Evolutionary conservation across 2,888 invertebrate genomes (phyloP), one percentile per base, ranked within the genome.

Genomic region (Heliconius cydno): DNA sequence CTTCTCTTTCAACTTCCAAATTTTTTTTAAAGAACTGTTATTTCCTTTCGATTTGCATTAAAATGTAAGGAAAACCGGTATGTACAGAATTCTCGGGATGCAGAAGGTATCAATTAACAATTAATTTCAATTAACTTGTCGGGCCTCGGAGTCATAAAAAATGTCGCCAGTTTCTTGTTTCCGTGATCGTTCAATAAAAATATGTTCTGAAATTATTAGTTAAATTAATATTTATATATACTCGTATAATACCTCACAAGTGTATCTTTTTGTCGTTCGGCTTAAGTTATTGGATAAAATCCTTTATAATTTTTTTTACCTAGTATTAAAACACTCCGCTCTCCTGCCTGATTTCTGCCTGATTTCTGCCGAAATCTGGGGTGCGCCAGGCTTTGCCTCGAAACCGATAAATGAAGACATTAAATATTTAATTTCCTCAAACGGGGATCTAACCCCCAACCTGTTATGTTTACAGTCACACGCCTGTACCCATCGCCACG

Each of bases 61-160:
- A 60, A 73, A 38, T 46, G 34, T 57, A 73, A 13, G 30, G 13
- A 34, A 72, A 60, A 73, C 57, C 38, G 73, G 73, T 34, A 73
- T n/a, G 15, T 60, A 60, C 34, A 34, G 34, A 73, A 38, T 34
- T 15, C 46, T 60, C 52, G 28, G 34, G 72, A 63, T 71, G 19
- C 63, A 77, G 63, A 34, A 73, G 73, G 57, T 34, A 73, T 73
- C 72, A 57, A 60, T 73, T 57, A 34, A 73, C 34, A 34, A 73
- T 60, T 57, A 73, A 73, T 73, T 60, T 34, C 57, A n/a, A 57
- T 57, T 57, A n/a, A n/a, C 60, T 73, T 73, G 30, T 52, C 52
- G 52, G 52, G 57, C 13, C 72, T 60, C 38, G 9, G 25, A 34
- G 22, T n/a, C n/a, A 73, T n/a, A 73, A 73, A 72, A 60, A 73